Base-by-base conservation (phyloP, 2,888 invertebrate species). In the Octonoba sinensis region DNA sequence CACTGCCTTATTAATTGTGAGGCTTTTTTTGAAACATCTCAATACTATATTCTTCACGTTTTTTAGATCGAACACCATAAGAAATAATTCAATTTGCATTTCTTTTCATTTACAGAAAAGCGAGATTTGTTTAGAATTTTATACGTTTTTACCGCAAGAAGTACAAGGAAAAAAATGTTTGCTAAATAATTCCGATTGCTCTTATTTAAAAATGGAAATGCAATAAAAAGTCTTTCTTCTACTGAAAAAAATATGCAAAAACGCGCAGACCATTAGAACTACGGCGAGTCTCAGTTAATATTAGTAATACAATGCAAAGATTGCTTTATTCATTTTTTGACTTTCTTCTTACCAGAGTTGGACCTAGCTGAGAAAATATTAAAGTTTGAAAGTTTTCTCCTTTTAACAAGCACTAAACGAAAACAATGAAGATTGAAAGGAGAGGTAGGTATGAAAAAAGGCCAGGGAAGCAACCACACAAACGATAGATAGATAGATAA, bases 361-460 rank as follows among this genome's bases (percentile, higher is more conserved):
- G 66, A 56, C 66, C 44, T 67, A 73, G 70, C 71, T 82, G 66
- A 71, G 82, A 82, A 82, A 82, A 82, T 82, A 82, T 82, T 82
- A 82, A 82, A 82, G 82, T 82, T 82, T 72, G 82, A 82, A 82
- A 82, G 82, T 82, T 82, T 82, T 60, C 54, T 36, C 69, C 56
- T 71, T 76, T 79, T 82, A 82, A 82, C 82, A 82, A 82, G 82
- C 82, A 64, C 69, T 72, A 74, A 76, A 71, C 66, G 82, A 82
- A 82, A 82, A 82, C 82, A 82, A 82, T 82, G 82, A 59, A 54
- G 54, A 67, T 70, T 57, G 60, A 51, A 73, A 72, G 69, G 73
- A 62, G 72, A 81, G 64, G 69, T 64, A 76, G 66, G 64, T 65
- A 56, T 66, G 27, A 67, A 49, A 72, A 59, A 59, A 56, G 20